Evolutionary conservation across 1,140 invertebrate species (phyloP).

Genomic region (Coelopa frigida): DNA sequence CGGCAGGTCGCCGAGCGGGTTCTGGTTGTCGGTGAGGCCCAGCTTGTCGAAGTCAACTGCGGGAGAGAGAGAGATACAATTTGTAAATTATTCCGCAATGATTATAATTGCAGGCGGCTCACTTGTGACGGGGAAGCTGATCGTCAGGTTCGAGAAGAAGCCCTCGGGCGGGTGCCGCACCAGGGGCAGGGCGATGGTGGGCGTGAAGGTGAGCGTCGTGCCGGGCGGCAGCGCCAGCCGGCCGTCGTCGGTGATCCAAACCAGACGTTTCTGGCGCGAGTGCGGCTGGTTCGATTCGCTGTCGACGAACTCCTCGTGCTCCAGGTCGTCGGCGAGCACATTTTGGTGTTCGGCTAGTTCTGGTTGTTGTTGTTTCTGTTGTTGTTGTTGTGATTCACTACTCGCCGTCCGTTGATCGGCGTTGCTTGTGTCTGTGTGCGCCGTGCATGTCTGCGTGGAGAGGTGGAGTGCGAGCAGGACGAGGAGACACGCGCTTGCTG

Average conservation of each 20-base stretch:
- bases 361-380: background rate
- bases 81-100: background rate
- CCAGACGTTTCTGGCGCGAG: slow-evolving; percentile 68
- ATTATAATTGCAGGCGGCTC: slow-evolving; percentile 43
- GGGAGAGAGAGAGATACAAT: slow-evolving; percentile 19
- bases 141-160: slow-evolving; percentile 75
- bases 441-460: too few species aligned
- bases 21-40: slow-evolving; percentile 75
- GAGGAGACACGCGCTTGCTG: too few species aligned
- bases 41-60: slow-evolving; percentile 76
- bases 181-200: slow-evolving; percentile 72
- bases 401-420: too few species aligned
- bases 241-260: slow-evolving; percentile 77
- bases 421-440: slow-evolving; percentile 21
- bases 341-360: slow-evolving; percentile 7
- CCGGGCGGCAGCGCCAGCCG: slow-evolving; percentile 72
- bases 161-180: slow-evolving; percentile 75
- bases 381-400: background rate
- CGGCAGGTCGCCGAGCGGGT: slow-evolving; percentile 72
- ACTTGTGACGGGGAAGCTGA: slow-evolving; percentile 83
- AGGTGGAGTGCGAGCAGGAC: too few species aligned
- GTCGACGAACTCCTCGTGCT: slow-evolving; percentile 14
- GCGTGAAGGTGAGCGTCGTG: slow-evolving; percentile 69
- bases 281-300: slow-evolving; percentile 45
- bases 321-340: slow-evolving; percentile 9